Conservation (phyloP, 1,140 invertebrate species). For the Cephus cinctus region DNA sequence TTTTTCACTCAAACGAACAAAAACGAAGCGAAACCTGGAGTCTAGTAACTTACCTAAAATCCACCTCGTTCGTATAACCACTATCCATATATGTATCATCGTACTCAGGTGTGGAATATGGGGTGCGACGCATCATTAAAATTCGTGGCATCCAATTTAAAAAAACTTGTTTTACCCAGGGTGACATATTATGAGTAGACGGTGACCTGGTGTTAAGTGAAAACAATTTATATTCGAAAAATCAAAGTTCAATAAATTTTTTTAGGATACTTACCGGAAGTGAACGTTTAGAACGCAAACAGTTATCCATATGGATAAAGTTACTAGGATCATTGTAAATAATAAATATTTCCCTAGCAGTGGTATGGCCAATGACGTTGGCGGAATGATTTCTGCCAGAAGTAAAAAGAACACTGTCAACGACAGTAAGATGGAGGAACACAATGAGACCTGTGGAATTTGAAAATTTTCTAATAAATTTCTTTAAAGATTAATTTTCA, state of each 20-base stretch:
- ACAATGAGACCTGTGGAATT: slow-evolving; percentile 74
- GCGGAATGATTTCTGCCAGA: slow-evolving; percentile 95
- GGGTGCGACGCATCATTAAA: slow-evolving; percentile 84
- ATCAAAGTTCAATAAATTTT: slow-evolving; percentile 3
- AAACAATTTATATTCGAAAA: background rate
- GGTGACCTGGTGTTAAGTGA: slow-evolving; percentile 74
- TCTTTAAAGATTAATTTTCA: slow-evolving; percentile 2
- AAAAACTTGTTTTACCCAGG: slow-evolving; percentile 84
- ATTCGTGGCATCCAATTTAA: slow-evolving; percentile 85
- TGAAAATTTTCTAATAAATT: background rate
- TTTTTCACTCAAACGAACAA: no score
- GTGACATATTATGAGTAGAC: slow-evolving; percentile 94
- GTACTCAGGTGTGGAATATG: slow-evolving; percentile 79
- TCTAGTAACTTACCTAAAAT: slow-evolving; percentile 68
- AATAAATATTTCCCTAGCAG: slow-evolving; percentile 93
- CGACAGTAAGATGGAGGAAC: slow-evolving; percentile 97
- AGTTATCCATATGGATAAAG: slow-evolving; percentile 94
- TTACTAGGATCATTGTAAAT: slow-evolving; percentile 98
- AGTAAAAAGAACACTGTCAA: slow-evolving; percentile 98
- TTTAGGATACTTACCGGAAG: slow-evolving; percentile 76
- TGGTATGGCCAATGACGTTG: slow-evolving; percentile 96
- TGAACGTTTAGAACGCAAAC: slow-evolving; percentile 97
- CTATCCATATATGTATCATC: slow-evolving; percentile 74
- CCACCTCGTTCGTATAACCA: slow-evolving; percentile 75
- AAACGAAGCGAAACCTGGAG: no score